phyloP scores from a whole-genome alignment of 2,113 vertebrate genomes.

The Bambusicola thoracicus region DNA sequence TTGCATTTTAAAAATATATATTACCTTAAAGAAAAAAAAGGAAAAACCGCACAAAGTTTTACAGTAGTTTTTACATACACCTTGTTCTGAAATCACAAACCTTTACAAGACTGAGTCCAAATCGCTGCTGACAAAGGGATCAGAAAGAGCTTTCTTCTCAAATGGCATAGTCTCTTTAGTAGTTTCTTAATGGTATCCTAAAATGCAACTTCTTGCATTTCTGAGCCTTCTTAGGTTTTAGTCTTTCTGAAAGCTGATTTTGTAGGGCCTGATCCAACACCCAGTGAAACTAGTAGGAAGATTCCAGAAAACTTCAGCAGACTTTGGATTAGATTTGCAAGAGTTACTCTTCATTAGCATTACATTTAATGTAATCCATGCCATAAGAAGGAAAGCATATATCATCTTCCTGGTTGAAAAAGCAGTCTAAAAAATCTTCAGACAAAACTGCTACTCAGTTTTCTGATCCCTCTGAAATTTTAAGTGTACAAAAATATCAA shows the following conservation, averaged over 20 bases:
- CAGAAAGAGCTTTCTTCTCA: neutral
- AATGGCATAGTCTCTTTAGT: neutral
- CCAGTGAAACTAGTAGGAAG: neutral
- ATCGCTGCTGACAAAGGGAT: neutral
- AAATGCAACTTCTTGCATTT: neutral
- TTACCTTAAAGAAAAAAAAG: neutral
- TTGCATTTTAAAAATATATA: neutral
- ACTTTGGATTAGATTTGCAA: neutral
- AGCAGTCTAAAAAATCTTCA: neutral
- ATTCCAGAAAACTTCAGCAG: neutral
- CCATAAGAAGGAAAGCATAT: neutral
- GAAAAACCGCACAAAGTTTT: too few relatives aligned
- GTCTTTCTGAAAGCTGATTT: neutral
- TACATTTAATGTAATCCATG: neutral
- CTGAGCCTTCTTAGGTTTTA: neutral
- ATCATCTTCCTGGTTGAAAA: neutral
- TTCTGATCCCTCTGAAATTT: neutral
- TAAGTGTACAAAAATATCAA: neutral
- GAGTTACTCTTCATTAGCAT: neutral
- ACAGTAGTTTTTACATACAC: neutral
- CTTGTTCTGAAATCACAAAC: neutral
- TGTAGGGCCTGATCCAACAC: neutral
- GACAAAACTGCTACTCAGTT: neutral
- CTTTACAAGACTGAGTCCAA: neutral
- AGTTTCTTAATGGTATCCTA: neutral